Evolutionary conservation across 2,797 vertebrate genomes (phyloP).

Genomic region (Gymnopithys bicolor): DNA sequence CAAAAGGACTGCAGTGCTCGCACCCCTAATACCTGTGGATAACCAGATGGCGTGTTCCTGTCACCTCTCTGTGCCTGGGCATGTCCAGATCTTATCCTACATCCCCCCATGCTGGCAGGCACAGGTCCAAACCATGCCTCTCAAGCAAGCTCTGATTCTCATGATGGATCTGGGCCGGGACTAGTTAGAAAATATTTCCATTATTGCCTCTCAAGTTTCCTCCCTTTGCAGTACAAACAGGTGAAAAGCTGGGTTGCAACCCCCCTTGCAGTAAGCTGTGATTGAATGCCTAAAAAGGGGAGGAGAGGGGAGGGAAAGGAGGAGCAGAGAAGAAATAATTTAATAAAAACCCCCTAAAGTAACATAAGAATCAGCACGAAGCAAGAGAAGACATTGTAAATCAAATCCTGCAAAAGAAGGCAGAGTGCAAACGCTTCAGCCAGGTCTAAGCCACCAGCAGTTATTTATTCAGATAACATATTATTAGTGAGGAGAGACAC

Average conservation of each 20-base stretch:
- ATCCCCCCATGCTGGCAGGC: background rate
- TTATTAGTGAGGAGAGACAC: constrained; percentile 61
- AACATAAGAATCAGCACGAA: constrained; percentile 62
- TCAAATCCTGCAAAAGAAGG: constrained; percentile 50
- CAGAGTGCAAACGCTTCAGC: constrained; percentile 52
- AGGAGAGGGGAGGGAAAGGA: background rate
- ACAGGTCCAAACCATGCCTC: background rate
- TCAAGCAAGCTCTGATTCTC: background rate
- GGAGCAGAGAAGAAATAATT: constrained; percentile 35
- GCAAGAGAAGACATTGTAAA: constrained; percentile 53
- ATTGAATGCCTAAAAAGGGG: constrained; percentile 27
- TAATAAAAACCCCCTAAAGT: background rate
- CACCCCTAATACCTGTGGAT: background rate
- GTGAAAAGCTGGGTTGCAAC: background rate
- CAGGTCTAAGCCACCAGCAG: constrained; percentile 41
- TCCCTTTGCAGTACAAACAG: background rate
- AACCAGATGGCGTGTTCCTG: accelerated
- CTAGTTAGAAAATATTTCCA: background rate
- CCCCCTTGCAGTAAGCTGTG: background rate
- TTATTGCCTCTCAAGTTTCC: background rate
- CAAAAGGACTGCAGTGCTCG: background rate
- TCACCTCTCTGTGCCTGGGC: background rate
- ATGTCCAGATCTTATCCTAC: accelerated
- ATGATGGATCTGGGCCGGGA: background rate
- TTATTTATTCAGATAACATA: constrained; percentile 72